Base-by-base conservation (phyloP, 2,888 invertebrate species). In the Diadegma fenestrale region DNA sequence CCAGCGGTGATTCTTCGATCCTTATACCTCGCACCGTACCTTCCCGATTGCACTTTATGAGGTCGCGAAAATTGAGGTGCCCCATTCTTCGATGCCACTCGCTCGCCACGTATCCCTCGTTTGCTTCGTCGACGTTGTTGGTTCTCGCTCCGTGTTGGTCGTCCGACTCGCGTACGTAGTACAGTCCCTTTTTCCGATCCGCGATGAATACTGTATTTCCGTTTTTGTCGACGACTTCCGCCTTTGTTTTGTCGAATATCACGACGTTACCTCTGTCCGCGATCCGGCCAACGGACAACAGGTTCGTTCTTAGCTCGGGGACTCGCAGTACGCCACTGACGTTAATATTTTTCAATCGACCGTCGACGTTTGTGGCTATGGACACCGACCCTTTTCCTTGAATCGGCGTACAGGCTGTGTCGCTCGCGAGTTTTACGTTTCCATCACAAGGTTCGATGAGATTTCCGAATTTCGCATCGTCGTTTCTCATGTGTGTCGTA, bases 321-420 rank as follows among this genome's bases (percentile, higher is more conserved):
- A 66, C 66, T 6, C 43, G 43, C 4, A 66, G 12, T 43, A 43
- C 43, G 10, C 41, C 22, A 10, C 22, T 1, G 10, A 43, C 43
- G 22, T 41, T 19, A 8, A 66, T 19, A 41, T 41, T 37, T 41
- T n/a, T 66, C 58, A 6, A 12, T 3, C 22, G 43, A 26, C 43
- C 66, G 17, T 43, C 66, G 43, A 66, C 43, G 14, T 43, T 14
- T 6, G 66, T 4, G 22, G 3, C 19, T 43, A 66, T 66, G 17
- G 43, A 19, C 19, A 43, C 66, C 4, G 66, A 19, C n/a, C 66
- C 66, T 43, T 66, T 66, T 66, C 66, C 66, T 22, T 37, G 4
- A 43, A 66, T 66, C 4, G 10, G 22, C 22, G 66, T 43, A 10
- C 43, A 64, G n/a, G 64, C 8, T 14, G 7, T 22, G 0, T 66